Base-by-base conservation (phyloP, 2,113 vertebrate genomes). In the Probosciger aterrimus region DNA sequence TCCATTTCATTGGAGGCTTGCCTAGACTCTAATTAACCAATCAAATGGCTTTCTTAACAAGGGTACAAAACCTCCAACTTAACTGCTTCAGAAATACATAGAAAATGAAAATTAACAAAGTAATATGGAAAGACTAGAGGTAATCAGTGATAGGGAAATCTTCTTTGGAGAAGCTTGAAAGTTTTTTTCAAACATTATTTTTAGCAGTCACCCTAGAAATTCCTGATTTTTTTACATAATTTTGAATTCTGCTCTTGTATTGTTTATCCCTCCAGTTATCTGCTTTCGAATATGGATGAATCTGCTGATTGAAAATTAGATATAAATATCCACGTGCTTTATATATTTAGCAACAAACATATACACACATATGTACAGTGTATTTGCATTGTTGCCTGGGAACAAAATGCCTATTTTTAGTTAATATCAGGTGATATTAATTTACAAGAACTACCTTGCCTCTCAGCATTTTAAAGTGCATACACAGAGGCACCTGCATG, bases 181-280 rank as follows among this genome's bases (percentile, higher is more conserved):
- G 62, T 41, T 83, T 91, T 88, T 90, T 90, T 81, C 39, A 76
- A 86, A 65, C 2, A 22, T 81, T 94, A 78, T 79, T 92, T 94
- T 94, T 94, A 95, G 57, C 53, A 92, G 37, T 23, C 86, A 57
- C 37, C 41, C 57, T 73, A 87, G 77, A 87, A 93, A 88, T 89
- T 94, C 88, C 47, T 88, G 79, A 68, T 16, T 44, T 81, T 92
- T 94, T 79, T 25, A 50, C 33, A 69, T 88, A 84, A 91, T 93
- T 95, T 93, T 95, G 62, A 84, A 90, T 96, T 97, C 83, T 84
- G 37, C 25, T 68, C 47, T 77, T 90, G 77, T 89, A 86, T 92
- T 96, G 83, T 96, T 96, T 96, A 97, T 92, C 86, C 83, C 95
- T 96, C 93, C 74, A 93, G 95, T 93, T 91, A 95, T 92, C 90